Evolutionary conservation across 2,888 invertebrate species (phyloP), one percentile per base, ranked within the genome.

Genomic region (Drosophila imparisetae): DNA sequence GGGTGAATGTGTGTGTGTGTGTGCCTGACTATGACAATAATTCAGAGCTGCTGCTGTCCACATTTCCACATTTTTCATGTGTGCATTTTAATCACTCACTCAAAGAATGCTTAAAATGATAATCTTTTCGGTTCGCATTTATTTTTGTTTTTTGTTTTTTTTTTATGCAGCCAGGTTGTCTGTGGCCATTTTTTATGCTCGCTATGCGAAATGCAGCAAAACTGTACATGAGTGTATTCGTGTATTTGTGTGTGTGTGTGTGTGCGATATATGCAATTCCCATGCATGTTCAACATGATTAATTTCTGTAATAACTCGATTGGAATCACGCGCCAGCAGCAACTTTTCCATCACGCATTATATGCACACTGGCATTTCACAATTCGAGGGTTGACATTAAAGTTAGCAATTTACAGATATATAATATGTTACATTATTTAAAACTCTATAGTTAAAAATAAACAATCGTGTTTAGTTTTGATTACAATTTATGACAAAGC

Each of bases 311-410:
- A 90, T 87, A 87, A 87, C 87, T 87, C 90, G 89, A 87, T 90
- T 89, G 90, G 90, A 87, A 87, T 87, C 90, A 90, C 90, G 90
- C 89, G 90, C 87, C 87, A 86, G 79, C 83, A 89, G 89, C 90
- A 89, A 86, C 90, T 86, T 86, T 86, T 86, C 86, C 90, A 86
- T 86, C 90, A 86, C 76, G 76, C 87, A 83, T 82, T 80, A 86
- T 86, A 71, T 72, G 67, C 54, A 66, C 59, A 70, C 54, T 75
- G 65, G 58, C 63, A 77, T 52, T 66, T 42, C 55, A 27, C 15
- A 21, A 8, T 15, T 42, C 71, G 71, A 78, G 78, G 71, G 65
- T 10, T 8, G 66, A 1, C 32, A 21, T 21, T 2, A 36, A 24
- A 54, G 2, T 61, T 15, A 8, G 1, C 1, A 27, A 10, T 15